Evolutionary conservation across 2,888 invertebrate species (phyloP).

Genomic region (Argyra leucocephala): DNA sequence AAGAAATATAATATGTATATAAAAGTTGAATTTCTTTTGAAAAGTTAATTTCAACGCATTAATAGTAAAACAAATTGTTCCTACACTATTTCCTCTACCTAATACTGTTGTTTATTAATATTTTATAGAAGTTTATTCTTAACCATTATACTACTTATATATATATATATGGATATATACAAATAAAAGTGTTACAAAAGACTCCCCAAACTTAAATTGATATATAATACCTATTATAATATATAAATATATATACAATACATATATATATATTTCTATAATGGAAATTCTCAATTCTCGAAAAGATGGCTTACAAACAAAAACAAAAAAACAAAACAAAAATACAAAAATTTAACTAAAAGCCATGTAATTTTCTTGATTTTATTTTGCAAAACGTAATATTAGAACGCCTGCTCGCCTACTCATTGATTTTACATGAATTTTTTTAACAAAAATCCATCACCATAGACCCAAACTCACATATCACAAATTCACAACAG

Average conservation of each 20-base stretch:
- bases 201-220: not conserved
- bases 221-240: too few relatives aligned
- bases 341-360: not conserved
- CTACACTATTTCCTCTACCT: not conserved
- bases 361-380: not conserved
- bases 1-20: too few relatives aligned
- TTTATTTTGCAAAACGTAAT: not conserved
- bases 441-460: not conserved
- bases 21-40: too few relatives aligned
- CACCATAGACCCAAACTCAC: not conserved
- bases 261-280: too few relatives aligned
- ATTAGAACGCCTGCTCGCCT: constrained; percentile 4
- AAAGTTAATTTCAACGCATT: not conserved
- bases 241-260: too few relatives aligned
- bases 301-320: not conserved
- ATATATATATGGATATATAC: too few relatives aligned
- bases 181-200: not conserved
- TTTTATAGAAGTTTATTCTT: too few relatives aligned
- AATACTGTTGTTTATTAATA: too few relatives aligned
- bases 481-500: not conserved
- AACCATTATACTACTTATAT: too few relatives aligned
- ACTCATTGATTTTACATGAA: not conserved
- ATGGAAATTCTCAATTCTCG: not conserved
- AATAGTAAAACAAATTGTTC: not conserved
- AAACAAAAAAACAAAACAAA: not conserved